phyloP scores from a whole-genome alignment of 2,888 invertebrate genomes.

The Hypena proboscidalis region DNA sequence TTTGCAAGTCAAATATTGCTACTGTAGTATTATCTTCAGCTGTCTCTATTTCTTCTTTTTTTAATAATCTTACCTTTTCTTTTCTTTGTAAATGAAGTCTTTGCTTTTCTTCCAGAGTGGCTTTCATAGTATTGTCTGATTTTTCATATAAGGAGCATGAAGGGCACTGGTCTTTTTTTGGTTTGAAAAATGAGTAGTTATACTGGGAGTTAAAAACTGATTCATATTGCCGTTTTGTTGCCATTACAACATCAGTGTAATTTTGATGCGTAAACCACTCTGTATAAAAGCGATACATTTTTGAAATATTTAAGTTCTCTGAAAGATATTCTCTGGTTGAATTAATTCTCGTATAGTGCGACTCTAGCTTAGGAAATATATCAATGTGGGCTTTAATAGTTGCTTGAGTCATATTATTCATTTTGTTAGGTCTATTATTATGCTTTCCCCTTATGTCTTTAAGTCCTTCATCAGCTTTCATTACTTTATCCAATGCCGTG shows the following conservation, averaged over 20 bases:
- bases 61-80: conserved; percentile 32
- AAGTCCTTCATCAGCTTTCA: too few species aligned
- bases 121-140: conserved; percentile 21
- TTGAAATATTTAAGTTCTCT: conserved; percentile 11
- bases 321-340: conserved; percentile 7
- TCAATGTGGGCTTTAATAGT: too few species aligned
- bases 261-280: conserved; percentile 7
- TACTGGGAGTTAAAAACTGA: conserved; percentile 12
- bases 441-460: too few species aligned
- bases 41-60: conserved; percentile 34
- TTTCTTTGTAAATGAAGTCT: conserved; percentile 31
- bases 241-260: neutral
- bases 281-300: conserved; percentile 12
- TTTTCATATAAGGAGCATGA: conserved; percentile 12
- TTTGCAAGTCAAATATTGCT: conserved; percentile 17
- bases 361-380: conserved; percentile 8
- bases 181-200: conserved; percentile 11
- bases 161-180: conserved; percentile 9
- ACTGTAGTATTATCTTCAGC: conserved; percentile 16
- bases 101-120: conserved; percentile 17
- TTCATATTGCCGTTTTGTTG: conserved; percentile 12
- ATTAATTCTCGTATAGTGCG: conserved; percentile 9
- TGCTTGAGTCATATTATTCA: too few species aligned
- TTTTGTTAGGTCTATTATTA: too few species aligned
- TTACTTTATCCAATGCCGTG: too few species aligned